Percentiles rank a stretch among this genome's conserved stretches.
These are phyloP conservation scores for Cylindroiulus punctatus DNA, from an alignment of 2,888 invertebrate genomes.

Conservation along the genomic window DNA sequence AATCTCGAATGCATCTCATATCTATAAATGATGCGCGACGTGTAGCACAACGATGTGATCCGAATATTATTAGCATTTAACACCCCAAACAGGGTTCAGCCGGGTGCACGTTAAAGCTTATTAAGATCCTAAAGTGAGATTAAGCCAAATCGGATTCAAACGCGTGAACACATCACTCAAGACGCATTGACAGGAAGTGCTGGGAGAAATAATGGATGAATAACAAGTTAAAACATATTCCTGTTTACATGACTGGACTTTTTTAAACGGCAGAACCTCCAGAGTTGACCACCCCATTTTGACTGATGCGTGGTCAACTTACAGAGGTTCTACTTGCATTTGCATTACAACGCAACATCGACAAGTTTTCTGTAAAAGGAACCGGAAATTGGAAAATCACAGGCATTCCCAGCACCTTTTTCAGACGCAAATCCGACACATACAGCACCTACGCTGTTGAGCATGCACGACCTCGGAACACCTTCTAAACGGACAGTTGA, in stretches of 20 bases:
- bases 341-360: background rate
- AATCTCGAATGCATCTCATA: constrained; percentile 28
- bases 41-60: constrained; percentile 36
- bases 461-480: background rate
- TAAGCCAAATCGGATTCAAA: background rate
- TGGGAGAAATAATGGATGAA: background rate
- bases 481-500: background rate
- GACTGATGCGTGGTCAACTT: no score
- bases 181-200: constrained; percentile 15
- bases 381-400: background rate
- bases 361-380: background rate
- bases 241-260: no score
- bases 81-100: background rate
- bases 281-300: no score
- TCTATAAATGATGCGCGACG: constrained; percentile 37
- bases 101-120: constrained; percentile 24
- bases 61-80: constrained; percentile 39
- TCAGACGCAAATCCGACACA: background rate
- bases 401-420: background rate
- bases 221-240: background rate
- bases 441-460: background rate
- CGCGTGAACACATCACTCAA: constrained; percentile 19
- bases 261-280: no score
- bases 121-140: constrained; percentile 37
- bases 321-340: background rate